Conservation (phyloP, 2,797 vertebrate species). For the Myotis pilosus region DNA sequence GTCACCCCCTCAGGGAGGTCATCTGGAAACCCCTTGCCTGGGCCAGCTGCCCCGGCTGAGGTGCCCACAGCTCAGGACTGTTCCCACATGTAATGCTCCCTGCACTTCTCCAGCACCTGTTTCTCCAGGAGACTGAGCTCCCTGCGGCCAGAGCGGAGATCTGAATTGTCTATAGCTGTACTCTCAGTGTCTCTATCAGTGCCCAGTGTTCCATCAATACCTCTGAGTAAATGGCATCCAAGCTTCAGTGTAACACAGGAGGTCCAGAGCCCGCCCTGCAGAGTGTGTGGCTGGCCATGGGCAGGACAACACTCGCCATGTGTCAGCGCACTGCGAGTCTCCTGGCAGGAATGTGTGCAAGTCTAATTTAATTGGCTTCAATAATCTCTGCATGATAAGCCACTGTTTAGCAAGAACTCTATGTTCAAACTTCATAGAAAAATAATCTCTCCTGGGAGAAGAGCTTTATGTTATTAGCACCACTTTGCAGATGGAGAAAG, state of each 20-base stretch:
- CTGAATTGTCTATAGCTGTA: neutral
- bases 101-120: neutral
- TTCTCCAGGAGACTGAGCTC: neutral
- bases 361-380: neutral
- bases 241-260: neutral
- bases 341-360: neutral
- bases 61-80: neutral
- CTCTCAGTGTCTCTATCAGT: neutral
- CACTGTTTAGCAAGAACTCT: neutral
- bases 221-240: neutral
- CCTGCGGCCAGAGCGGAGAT: neutral
- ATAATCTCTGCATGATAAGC: neutral
- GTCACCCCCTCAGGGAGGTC: neutral
- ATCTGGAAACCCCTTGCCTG: neutral
- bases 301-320: neutral
- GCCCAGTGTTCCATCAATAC: neutral
- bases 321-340: neutral
- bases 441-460: neutral
- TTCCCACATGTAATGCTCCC: rapidly evolving
- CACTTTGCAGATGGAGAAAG: neutral
- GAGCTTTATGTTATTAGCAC: neutral
- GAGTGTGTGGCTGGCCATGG: neutral
- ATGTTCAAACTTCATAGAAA: neutral
- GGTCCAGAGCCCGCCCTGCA: neutral
- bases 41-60: no score